These are phyloP conservation scores for Eulithis prunata DNA, from an alignment of 2,888 invertebrate species.

Conservation along the genomic window DNA sequence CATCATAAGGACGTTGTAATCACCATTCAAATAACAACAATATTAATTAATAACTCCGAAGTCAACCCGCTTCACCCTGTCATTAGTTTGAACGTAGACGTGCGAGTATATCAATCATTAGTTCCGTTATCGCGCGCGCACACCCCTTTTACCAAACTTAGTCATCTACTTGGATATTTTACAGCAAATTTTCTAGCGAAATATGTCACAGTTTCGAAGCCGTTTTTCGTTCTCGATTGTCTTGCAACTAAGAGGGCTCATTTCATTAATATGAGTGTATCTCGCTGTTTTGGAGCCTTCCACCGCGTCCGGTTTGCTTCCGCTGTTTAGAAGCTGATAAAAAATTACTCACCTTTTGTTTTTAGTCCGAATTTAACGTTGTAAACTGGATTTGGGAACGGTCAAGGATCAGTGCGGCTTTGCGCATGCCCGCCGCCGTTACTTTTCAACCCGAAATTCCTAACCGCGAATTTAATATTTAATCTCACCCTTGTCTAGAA, in stretches of 20 bases:
- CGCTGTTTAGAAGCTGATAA: slow-evolving; percentile 61
- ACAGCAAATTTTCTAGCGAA: slow-evolving; percentile 47
- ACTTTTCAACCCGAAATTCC: slow-evolving; percentile 81
- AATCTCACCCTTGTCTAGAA: slow-evolving; percentile 83
- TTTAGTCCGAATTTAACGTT: slow-evolving; percentile 67
- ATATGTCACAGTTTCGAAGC: neutral
- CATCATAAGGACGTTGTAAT: slow-evolving; percentile 10
- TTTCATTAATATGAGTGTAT: slow-evolving; percentile 55
- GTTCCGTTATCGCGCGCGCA: slow-evolving; percentile 72
- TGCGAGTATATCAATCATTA: slow-evolving; percentile 82
- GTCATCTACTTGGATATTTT: slow-evolving; percentile 65
- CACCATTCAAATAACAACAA: slow-evolving; percentile 65
- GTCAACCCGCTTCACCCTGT: slow-evolving; percentile 80
- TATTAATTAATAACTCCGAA: slow-evolving; percentile 83
- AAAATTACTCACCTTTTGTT: slow-evolving; percentile 72
- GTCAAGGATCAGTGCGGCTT: slow-evolving; percentile 60
- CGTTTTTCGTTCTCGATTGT: slow-evolving; percentile 19
- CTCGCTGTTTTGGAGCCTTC: slow-evolving; percentile 40
- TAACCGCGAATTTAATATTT: slow-evolving; percentile 83
- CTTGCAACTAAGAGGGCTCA: slow-evolving; percentile 37
- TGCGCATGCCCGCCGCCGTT: slow-evolving; percentile 68
- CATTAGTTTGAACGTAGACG: slow-evolving; percentile 79
- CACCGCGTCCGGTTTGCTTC: slow-evolving; percentile 48
- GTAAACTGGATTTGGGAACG: slow-evolving; percentile 69
- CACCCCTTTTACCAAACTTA: slow-evolving; percentile 64